Conservation (phyloP, 2,888 invertebrate genomes). For the Zaprionus obscuricornis region DNA sequence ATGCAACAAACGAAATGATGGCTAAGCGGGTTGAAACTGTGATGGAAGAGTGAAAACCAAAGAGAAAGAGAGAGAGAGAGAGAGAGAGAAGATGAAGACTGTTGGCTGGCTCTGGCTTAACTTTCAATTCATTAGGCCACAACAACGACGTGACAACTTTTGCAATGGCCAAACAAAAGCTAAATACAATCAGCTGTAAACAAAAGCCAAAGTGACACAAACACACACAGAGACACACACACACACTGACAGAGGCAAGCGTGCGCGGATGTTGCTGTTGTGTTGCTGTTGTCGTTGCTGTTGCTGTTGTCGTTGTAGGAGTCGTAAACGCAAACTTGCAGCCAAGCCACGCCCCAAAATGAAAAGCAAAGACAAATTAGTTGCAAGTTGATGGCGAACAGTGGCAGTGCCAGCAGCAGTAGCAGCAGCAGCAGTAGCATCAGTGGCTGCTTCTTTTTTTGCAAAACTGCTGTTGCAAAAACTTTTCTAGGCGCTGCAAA, state of each 20-base stretch:
- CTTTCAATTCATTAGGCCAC: constrained; percentile 72
- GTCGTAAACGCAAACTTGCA: constrained; percentile 25
- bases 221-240: constrained; percentile 28
- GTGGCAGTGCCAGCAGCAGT: too few relatives aligned
- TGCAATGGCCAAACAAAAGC: constrained; percentile 63
- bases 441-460: constrained; percentile 22
- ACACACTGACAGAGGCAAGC: background rate
- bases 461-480: constrained; percentile 43
- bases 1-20: constrained; percentile 16
- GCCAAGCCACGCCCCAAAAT: constrained; percentile 35
- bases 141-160: constrained; percentile 64
- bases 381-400: constrained; percentile 63
- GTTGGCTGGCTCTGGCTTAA: constrained; percentile 37
- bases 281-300: constrained; percentile 8
- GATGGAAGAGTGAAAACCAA: too few relatives aligned
- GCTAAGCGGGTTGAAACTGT: too few relatives aligned
- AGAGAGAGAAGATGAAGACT: background rate
- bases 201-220: constrained; percentile 64
- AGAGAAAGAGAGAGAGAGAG: background rate
- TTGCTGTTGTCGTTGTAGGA: constrained; percentile 4
- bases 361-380: constrained; percentile 62
- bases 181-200: constrained; percentile 72
- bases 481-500: constrained; percentile 51
- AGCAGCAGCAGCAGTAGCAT: background rate
- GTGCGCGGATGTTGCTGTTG: background rate